Conservation (phyloP, 2,888 invertebrate species). For the Drosophila kanekoi region DNA sequence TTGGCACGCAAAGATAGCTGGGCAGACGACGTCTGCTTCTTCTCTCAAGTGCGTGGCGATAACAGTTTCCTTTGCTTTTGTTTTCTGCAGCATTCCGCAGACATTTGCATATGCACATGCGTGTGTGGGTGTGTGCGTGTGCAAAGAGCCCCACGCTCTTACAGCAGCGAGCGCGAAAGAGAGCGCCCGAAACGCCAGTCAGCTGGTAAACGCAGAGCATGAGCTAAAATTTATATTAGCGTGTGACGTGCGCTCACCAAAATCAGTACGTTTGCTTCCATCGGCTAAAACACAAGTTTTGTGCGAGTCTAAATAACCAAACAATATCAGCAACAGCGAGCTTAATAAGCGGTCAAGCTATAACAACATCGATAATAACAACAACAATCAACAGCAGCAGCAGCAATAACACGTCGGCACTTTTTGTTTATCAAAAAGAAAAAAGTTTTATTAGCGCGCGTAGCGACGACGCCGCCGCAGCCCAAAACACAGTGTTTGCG, state of each 20-base stretch:
- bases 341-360: slow-evolving; percentile 25
- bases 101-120: slow-evolving; percentile 31
- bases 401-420: slow-evolving; percentile 53
- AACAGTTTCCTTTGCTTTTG: slow-evolving; percentile 24
- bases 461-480: slow-evolving; percentile 36
- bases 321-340: slow-evolving; percentile 27
- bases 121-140: slow-evolving; percentile 31
- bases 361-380: slow-evolving; percentile 37
- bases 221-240: slow-evolving; percentile 72
- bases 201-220: slow-evolving; percentile 46
- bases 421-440: slow-evolving; percentile 56
- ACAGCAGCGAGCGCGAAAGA: slow-evolving; percentile 17
- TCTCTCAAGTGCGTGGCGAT: slow-evolving; percentile 31
- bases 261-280: slow-evolving; percentile 73
- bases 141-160: slow-evolving; percentile 48
- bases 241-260: slow-evolving; percentile 62
- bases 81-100: slow-evolving; percentile 38
- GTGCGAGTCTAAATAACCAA: slow-evolving; percentile 33
- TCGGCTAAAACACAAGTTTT: slow-evolving; percentile 57
- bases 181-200: slow-evolving; percentile 40
- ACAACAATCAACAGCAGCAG: slow-evolving; percentile 10
- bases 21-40: neutral
- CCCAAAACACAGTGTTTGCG: slow-evolving; percentile 18
- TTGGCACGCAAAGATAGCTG: slow-evolving; percentile 4
- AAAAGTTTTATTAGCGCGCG: slow-evolving; percentile 45